Evolutionary conservation across 2,888 invertebrate genomes (phyloP).

Genomic region (Sesia bembeciformis): DNA sequence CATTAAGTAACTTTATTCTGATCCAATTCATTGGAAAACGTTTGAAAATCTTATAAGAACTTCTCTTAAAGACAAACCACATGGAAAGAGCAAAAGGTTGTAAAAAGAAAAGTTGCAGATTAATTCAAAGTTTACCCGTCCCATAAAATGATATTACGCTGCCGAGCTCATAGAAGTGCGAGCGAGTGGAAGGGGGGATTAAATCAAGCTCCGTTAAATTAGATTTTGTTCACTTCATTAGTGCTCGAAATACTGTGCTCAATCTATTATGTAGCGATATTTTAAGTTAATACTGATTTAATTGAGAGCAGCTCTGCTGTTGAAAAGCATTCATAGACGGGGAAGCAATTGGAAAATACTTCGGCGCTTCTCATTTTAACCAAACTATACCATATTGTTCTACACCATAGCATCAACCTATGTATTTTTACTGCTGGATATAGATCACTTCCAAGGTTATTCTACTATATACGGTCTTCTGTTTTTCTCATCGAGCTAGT

Average conservation of each 20-base stretch:
- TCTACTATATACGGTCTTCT: too few relatives aligned
- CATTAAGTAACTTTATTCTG: too few relatives aligned
- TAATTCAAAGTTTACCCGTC: slow-evolving; percentile 14
- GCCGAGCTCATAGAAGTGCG: neutral
- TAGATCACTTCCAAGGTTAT: too few relatives aligned
- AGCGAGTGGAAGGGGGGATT: slow-evolving; percentile 1
- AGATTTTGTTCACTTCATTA: slow-evolving; percentile 12
- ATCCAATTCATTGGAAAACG: too few relatives aligned
- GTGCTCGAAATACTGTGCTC: slow-evolving; percentile 1
- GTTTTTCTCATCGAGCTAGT: too few relatives aligned
- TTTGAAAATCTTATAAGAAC: too few relatives aligned
- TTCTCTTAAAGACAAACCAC: neutral
- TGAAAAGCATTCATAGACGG: too few relatives aligned
- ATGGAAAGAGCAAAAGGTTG: neutral
- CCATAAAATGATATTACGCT: slow-evolving; percentile 1
- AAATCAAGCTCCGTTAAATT: slow-evolving; percentile 8
- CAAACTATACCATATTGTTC: too few relatives aligned
- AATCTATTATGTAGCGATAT: neutral
- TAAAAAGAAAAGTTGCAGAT: slow-evolving; percentile 13
- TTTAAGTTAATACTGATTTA: neutral
- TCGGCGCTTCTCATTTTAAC: too few relatives aligned
- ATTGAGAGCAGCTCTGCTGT: neutral
- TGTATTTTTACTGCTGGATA: too few relatives aligned
- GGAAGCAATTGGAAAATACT: too few relatives aligned
- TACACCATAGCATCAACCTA: too few relatives aligned